phyloP scores from a whole-genome alignment of 92 coral and sea anemone genomes.

The Phenganax marumi region DNA sequence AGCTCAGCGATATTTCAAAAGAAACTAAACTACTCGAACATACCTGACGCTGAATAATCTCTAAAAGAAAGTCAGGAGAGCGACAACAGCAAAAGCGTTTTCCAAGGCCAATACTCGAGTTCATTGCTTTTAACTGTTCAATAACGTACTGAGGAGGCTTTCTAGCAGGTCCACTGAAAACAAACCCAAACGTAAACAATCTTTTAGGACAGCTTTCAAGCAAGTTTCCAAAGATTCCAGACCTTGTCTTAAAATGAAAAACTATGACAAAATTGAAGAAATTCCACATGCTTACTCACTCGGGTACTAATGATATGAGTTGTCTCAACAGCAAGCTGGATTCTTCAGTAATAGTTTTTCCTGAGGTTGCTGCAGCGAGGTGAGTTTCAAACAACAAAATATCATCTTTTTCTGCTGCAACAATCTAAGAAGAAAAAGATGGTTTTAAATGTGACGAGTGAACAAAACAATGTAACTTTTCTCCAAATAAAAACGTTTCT shows the following conservation, averaged over 20 bases:
- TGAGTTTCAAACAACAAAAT: constrained; percentile 90
- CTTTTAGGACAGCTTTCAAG: background rate
- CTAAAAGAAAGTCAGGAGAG: constrained; percentile 89
- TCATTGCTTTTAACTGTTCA: constrained; percentile 76
- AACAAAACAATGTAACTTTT: no score
- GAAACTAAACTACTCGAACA: background rate
- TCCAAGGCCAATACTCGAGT: constrained; percentile 73
- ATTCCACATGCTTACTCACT: constrained; percentile 66
- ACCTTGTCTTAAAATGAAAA: background rate
- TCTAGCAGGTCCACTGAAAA: constrained; percentile 79
- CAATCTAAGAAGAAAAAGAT: constrained; percentile 54
- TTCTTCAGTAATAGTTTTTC: constrained; percentile 83
- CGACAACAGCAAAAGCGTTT: constrained; percentile 92
- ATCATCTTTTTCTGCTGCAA: constrained; percentile 90
- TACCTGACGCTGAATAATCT: constrained; percentile 94
- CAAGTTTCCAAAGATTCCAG: background rate
- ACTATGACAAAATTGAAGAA: background rate
- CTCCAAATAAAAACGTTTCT: no score
- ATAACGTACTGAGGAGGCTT: constrained; percentile 88
- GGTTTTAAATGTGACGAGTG: background rate
- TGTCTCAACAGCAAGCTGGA: constrained; percentile 85
- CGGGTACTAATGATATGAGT: constrained; percentile 90
- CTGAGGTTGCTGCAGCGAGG: constrained; percentile 96
- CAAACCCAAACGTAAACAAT: background rate
- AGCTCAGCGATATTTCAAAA: no score